These are phyloP conservation scores for Dasypus novemcinctus DNA, from an alignment of 2,113 vertebrate species.

Conservation along the genomic window DNA sequence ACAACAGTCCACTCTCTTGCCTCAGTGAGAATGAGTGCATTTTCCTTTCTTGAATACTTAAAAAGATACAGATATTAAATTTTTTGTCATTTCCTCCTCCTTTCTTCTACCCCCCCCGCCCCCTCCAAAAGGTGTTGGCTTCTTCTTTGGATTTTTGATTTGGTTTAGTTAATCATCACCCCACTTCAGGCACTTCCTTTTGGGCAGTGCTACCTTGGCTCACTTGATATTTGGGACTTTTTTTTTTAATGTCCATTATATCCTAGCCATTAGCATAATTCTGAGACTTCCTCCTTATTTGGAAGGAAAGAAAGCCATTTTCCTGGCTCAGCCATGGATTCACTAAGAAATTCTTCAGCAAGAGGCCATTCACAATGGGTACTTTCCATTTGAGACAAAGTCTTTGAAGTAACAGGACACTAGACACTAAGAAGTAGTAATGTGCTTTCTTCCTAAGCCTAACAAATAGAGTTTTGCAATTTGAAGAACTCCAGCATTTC, in stretches of 20 bases:
- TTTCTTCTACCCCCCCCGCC: background rate
- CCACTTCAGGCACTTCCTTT: background rate
- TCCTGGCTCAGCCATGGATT: background rate
- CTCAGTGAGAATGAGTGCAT: background rate
- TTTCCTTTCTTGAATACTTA: background rate
- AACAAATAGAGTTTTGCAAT: background rate
- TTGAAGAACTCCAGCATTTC: background rate
- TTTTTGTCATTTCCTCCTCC: background rate
- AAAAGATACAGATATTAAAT: background rate
- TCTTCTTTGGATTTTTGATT: background rate
- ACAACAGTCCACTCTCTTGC: background rate
- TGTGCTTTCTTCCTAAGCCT: conserved; percentile 28
- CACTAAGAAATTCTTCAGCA: background rate
- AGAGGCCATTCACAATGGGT: background rate
- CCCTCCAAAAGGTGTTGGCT: background rate
- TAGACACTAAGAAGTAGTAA: background rate
- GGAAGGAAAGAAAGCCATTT: background rate
- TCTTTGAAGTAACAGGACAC: background rate
- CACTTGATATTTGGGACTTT: background rate
- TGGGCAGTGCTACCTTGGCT: background rate
- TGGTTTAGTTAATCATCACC: background rate
- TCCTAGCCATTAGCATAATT: background rate
- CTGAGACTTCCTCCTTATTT: background rate
- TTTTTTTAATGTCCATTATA: background rate
- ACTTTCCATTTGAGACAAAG: background rate